phyloP scores from a whole-genome alignment of 2,113 vertebrate genomes.

The Callipepla californica region DNA sequence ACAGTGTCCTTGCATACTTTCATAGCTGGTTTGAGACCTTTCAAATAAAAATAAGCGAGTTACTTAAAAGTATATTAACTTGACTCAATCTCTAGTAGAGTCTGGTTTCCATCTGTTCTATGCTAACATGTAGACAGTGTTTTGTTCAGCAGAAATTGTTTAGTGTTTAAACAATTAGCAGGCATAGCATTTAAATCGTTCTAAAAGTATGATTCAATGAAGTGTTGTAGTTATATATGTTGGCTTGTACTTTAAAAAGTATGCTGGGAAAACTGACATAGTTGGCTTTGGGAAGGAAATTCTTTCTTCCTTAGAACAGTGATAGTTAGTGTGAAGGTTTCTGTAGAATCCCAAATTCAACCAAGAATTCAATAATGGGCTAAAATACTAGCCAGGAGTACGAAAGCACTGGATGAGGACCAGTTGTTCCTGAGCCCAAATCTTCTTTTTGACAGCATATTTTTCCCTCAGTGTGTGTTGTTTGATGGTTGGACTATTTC shows the following conservation, averaged over 20 bases:
- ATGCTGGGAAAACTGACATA: background rate
- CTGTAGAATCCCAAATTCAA: constrained; percentile 36
- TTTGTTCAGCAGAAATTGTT: background rate
- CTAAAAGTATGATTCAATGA: background rate
- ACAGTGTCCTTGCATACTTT: background rate
- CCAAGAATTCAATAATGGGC: constrained; percentile 9
- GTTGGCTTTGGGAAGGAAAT: background rate
- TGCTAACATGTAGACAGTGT: background rate
- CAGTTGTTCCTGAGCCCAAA: background rate
- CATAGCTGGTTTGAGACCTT: background rate
- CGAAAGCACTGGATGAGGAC: constrained; percentile 2
- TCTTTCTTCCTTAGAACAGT: constrained; percentile 47
- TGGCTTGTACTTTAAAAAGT: background rate
- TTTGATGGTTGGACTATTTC: constrained; percentile 1
- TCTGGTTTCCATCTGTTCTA: background rate
- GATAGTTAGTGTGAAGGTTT: background rate
- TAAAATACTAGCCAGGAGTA: background rate
- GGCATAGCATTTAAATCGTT: background rate
- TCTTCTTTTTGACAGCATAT: background rate
- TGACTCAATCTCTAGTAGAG: background rate
- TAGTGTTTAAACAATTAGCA: background rate
- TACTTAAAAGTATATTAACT: background rate
- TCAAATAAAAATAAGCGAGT: background rate
- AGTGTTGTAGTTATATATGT: background rate
- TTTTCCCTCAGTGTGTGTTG: background rate